Evolutionary conservation across 2,113 vertebrate species (phyloP).

Genomic region (Mesocricetus auratus): DNA sequence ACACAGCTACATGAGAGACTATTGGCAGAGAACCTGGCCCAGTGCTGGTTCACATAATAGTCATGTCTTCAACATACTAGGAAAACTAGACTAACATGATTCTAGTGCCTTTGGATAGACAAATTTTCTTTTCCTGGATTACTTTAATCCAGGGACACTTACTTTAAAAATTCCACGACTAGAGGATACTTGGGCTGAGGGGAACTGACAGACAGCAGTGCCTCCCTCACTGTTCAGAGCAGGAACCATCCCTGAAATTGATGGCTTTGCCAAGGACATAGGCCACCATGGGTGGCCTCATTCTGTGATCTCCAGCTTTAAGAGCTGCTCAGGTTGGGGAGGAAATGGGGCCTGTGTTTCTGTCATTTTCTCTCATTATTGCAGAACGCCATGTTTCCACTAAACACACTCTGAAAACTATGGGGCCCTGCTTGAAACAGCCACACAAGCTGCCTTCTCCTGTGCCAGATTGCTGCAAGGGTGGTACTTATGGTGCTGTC

Average conservation of each 20-base stretch:
- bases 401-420: not conserved
- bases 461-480: not conserved
- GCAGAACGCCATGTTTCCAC: not conserved
- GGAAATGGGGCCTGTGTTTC: not conserved
- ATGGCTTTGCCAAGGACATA: not conserved
- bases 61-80: not conserved
- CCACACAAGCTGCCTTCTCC: not conserved
- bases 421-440: not conserved
- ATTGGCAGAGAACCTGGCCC: not conserved
- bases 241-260: not conserved
- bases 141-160: constrained; percentile 2
- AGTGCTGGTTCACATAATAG: not conserved
- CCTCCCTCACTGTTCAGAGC: not conserved
- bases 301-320: not conserved
- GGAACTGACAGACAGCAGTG: not conserved
- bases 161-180: not conserved
- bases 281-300: not conserved
- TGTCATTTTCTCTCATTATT: not conserved
- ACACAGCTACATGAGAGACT: not conserved
- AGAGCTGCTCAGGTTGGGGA: not conserved
- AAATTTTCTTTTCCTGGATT: not conserved
- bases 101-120: constrained; percentile 5
- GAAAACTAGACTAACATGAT: not conserved
- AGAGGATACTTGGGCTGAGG: not conserved
- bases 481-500: not conserved